Conservation (phyloP, 2,797 vertebrate species). For the Cottoperca gobio region DNA sequence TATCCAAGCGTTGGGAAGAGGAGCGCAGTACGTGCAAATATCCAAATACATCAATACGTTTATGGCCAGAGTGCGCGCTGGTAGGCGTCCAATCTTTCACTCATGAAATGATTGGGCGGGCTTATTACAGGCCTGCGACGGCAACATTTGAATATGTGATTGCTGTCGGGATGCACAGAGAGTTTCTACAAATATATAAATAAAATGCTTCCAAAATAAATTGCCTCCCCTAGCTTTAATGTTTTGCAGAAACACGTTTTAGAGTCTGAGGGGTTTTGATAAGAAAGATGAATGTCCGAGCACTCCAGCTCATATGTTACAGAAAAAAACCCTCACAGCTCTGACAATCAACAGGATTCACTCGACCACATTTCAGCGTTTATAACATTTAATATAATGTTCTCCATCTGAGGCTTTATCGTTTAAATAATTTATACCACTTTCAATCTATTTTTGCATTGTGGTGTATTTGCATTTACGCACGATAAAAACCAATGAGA, state of each 20-base stretch:
- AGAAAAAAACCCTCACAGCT: background rate
- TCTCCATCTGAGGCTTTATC: slow-evolving; percentile 47
- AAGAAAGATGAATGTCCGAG: slow-evolving; percentile 24
- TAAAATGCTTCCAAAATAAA: too few species aligned
- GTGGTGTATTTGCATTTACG: slow-evolving; percentile 66
- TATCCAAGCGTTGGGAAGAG: too few species aligned
- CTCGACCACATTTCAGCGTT: slow-evolving; percentile 31
- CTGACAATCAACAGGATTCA: slow-evolving; percentile 33
- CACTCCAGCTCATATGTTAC: background rate
- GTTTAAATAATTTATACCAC: slow-evolving; percentile 55
- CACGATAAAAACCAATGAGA: slow-evolving; percentile 66
- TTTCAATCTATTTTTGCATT: slow-evolving; percentile 29
- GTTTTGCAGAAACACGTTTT: background rate
- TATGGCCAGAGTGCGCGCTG: too few species aligned
- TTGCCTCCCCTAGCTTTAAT: too few species aligned
- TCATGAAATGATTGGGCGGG: too few species aligned
- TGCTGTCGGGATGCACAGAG: too few species aligned
- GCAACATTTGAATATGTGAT: too few species aligned
- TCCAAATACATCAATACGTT: too few species aligned
- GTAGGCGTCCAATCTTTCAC: too few species aligned
- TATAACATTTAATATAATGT: slow-evolving; percentile 55
- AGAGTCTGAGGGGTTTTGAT: slow-evolving; percentile 21
- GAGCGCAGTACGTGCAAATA: too few species aligned
- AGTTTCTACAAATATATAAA: too few species aligned
- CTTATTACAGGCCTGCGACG: too few species aligned